These are phyloP conservation scores for Ictalurus punctatus DNA, from an alignment of 2,113 vertebrate species.

Conservation along the genomic window DNA sequence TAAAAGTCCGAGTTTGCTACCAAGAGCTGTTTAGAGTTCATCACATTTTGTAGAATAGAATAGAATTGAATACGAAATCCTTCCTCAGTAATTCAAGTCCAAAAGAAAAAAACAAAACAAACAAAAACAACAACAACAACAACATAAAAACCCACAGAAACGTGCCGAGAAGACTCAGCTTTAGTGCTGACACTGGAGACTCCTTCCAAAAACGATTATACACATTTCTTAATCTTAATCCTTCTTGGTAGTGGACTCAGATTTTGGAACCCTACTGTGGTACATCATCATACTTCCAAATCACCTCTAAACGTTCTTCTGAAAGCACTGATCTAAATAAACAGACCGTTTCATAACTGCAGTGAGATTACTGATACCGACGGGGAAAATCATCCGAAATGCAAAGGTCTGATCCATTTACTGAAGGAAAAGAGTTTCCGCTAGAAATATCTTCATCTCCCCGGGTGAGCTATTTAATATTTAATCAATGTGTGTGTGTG, in stretches of 20 bases:
- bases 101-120: not conserved
- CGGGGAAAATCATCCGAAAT: not conserved
- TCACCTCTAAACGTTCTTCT: not conserved
- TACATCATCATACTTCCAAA: not conserved
- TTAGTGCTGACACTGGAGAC: too few relatives aligned
- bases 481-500: not conserved
- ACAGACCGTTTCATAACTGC: not conserved
- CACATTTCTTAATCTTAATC: not conserved
- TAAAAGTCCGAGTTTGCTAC: not conserved
- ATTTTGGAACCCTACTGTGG: not conserved
- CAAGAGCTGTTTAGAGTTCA: not conserved
- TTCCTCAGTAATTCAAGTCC: too few relatives aligned
- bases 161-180: too few relatives aligned
- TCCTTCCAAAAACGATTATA: too few relatives aligned
- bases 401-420: slow-evolving; percentile 41
- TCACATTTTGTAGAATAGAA: not conserved
- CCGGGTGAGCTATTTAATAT: not conserved
- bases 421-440: slow-evolving; percentile 15
- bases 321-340: not conserved
- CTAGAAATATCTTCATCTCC: slow-evolving; percentile 30
- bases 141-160: too few relatives aligned
- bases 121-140: too few relatives aligned
- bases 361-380: not conserved
- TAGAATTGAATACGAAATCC: not conserved
- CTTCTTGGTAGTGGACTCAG: not conserved